Evolutionary conservation across 2,888 invertebrate species (phyloP).

Genomic region (Meteorus cinctellus): DNA sequence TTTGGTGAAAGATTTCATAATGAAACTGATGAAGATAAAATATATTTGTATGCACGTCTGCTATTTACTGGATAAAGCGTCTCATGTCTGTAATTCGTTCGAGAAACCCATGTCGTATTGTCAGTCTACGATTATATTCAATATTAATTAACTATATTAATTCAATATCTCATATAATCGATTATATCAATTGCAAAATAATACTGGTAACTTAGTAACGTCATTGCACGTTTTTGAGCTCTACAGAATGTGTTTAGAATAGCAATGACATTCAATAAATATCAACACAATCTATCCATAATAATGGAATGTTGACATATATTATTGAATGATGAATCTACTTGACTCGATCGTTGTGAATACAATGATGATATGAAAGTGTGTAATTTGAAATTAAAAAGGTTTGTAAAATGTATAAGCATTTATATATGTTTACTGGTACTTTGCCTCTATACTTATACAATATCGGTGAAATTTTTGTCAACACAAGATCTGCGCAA

Average conservation of each 20-base stretch:
- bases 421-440: background rate
- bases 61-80: slow-evolving; percentile 62
- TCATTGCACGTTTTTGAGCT: slow-evolving; percentile 41
- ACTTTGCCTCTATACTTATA: background rate
- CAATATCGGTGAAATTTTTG: background rate
- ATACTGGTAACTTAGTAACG: slow-evolving; percentile 58
- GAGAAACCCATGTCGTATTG: slow-evolving; percentile 11
- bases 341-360: background rate
- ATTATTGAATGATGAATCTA: background rate
- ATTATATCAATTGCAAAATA: slow-evolving; percentile 36
- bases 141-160: background rate
- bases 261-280: slow-evolving; percentile 1
- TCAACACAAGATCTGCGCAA: background rate
- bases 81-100: slow-evolving; percentile 42
- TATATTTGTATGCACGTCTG: slow-evolving; percentile 37
- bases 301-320: background rate
- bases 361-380: background rate
- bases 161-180: slow-evolving; percentile 37
- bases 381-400: background rate
- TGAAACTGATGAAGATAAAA: background rate
- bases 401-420: background rate
- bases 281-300: background rate
- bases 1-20: background rate
- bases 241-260: slow-evolving; percentile 2
- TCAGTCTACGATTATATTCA: background rate